Evolutionary conservation across 2,888 invertebrate genomes (phyloP), one percentile per base, ranked within the genome.

Genomic region (Drosophila rellima): DNA sequence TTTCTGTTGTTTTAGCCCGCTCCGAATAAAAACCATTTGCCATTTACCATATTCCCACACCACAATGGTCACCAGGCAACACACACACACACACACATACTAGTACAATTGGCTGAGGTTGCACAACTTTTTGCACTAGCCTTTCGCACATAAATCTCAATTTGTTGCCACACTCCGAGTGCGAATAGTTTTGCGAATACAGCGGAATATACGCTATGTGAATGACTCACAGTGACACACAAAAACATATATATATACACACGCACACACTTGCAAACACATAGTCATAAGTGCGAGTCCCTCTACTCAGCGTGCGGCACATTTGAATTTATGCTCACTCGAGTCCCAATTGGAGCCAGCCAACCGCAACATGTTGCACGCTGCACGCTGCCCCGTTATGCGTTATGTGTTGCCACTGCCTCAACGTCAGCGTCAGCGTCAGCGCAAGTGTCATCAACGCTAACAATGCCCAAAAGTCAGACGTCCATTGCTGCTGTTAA

Each of bases 321-420:
- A 80, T 84, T 87, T 83, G 84, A 84, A 87, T 83, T 83, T 83
- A 78, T 84, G 87, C 85, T 87, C 85, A 72, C 85, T 87, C 75
- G 71, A 87, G 62, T 84, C 83, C 83, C 85, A 84, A 83, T 84
- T 84, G 83, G 75, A 82, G 63, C 51, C 83, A 83, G 68, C 78
- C 83, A 76, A 82, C 83, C 87, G 80, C 82, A 83, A 80, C 83
- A 87, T 83, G 83, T 87, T 83, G 87, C 83, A 84, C 70, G 78
- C 42, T 44, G 55, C 66, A 29, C 52, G 60, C 37, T 75, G 70
- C 73, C 47, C 44, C 59, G 64, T 45, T 78, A 65, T 70, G 52
- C 40, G 57, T 39, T 70, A 74, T 73, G 48, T 23, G 33, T 35
- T 42, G 60, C 61, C 40, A 20, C 23, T 17, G 35, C 37, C 29